phyloP scores from a whole-genome alignment of 2,888 invertebrate genomes.

The Ptychoptera albimana region DNA sequence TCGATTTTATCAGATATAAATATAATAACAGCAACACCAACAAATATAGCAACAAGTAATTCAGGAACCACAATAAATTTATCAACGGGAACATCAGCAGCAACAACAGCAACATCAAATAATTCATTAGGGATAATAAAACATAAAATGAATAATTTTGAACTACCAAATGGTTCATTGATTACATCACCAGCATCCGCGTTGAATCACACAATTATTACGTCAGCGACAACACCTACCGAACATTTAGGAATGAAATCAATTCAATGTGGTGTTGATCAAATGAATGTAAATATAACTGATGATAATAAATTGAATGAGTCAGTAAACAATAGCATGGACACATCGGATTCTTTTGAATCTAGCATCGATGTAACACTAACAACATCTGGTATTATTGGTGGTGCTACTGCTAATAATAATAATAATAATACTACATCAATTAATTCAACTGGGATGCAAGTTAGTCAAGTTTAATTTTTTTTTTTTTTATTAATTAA shows the following conservation, averaged over 20 bases:
- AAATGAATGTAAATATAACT: constrained; percentile 15
- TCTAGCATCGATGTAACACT: constrained; percentile 10
- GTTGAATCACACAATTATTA: neutral
- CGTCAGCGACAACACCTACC: constrained; percentile 6
- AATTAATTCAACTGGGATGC: constrained; percentile 4
- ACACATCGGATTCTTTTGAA: constrained; percentile 11
- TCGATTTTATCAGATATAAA: no score
- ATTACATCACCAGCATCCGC: neutral
- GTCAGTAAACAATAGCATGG: constrained; percentile 8
- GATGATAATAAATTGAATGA: constrained; percentile 14
- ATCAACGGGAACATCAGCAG: no score
- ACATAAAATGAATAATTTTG: constrained; percentile 2
- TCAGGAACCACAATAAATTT: no score
- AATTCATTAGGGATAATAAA: constrained; percentile 3
- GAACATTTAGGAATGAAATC: constrained; percentile 26
- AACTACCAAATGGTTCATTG: constrained; percentile 1
- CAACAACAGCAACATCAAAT: neutral
- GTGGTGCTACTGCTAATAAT: neutral
- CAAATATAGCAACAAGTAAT: no score
- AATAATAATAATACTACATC: neutral
- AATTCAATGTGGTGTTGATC: constrained; percentile 20
- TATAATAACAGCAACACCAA: no score
- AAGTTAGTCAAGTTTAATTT: constrained; percentile 13
- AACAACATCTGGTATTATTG: neutral
- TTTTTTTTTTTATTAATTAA: neutral